Conservation (phyloP, 2,797 vertebrate genomes). For the Cottoperca gobio region DNA sequence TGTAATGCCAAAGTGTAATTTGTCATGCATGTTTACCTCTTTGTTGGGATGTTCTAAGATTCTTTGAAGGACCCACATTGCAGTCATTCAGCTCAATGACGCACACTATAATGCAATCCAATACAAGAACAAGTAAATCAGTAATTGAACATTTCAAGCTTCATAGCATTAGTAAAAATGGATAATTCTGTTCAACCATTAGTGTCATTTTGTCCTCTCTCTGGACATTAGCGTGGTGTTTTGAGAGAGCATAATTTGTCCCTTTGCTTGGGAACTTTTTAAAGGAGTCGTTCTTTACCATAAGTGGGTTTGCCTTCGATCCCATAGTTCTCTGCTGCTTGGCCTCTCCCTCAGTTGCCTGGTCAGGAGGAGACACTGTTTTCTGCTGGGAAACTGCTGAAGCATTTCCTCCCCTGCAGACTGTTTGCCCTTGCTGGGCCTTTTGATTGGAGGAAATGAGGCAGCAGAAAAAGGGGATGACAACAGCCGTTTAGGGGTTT, state of each 20-base stretch:
- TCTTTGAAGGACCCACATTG: background rate
- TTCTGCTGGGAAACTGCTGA: constrained; percentile 81
- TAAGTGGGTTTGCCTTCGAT: constrained; percentile 9
- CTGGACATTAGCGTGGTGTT: background rate
- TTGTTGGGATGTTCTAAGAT: background rate
- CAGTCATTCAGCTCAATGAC: background rate
- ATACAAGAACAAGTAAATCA: background rate
- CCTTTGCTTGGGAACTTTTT: background rate
- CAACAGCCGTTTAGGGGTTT: constrained; percentile 40
- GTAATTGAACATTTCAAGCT: background rate
- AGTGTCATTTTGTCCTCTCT: background rate
- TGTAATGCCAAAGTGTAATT: background rate
- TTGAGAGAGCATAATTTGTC: background rate
- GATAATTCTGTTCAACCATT: too few species aligned
- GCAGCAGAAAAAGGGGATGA: constrained; percentile 79
- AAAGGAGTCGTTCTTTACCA: background rate
- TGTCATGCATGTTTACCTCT: background rate
- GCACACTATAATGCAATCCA: background rate
- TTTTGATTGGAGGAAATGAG: constrained; percentile 82
- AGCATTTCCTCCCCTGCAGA: constrained; percentile 77
- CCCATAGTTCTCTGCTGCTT: constrained; percentile 8
- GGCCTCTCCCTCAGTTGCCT: constrained; percentile 36
- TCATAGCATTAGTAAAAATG: background rate
- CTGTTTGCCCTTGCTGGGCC: constrained; percentile 58
- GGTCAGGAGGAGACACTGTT: constrained; percentile 44